Conservation (phyloP, 2,113 vertebrate genomes). For the Scopus umbretta region DNA sequence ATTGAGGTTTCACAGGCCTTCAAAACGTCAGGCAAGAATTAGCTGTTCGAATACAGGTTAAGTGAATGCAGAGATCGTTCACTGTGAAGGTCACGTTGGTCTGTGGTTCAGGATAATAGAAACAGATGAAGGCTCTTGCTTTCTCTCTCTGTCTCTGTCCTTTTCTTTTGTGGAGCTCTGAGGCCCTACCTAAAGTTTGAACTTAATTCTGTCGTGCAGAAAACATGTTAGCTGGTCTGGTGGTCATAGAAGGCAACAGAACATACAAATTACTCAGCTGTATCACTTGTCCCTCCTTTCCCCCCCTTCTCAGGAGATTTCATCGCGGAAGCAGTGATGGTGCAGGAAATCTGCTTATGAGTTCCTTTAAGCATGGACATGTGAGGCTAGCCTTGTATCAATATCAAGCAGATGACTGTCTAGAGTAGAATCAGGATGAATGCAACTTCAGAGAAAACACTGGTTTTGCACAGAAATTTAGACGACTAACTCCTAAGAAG, state of each 20-base stretch:
- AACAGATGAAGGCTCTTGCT: background rate
- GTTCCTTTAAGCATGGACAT: fast-evolving
- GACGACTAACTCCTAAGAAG: background rate
- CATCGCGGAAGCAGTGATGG: background rate
- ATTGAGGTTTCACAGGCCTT: background rate
- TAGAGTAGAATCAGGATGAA: background rate
- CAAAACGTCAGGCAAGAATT: background rate
- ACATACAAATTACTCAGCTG: background rate
- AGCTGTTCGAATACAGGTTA: background rate
- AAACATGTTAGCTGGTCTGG: background rate
- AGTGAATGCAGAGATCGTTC: background rate
- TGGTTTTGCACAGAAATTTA: background rate
- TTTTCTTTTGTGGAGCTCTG: background rate
- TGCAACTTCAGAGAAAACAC: background rate
- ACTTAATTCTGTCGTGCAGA: background rate
- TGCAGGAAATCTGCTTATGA: background rate
- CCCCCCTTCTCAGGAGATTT: background rate
- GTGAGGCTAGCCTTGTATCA: background rate
- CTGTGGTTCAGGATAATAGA: background rate
- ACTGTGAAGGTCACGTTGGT: background rate
- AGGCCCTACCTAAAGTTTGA: background rate
- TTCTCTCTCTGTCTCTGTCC: background rate
- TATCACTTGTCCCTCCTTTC: background rate
- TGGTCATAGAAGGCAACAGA: background rate
- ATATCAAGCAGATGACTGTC: background rate